Percentiles rank a stretch among this genome's conserved stretches.
Conservation (phyloP, 2,797 vertebrate genomes). For the Potorous gilbertii region DNA sequence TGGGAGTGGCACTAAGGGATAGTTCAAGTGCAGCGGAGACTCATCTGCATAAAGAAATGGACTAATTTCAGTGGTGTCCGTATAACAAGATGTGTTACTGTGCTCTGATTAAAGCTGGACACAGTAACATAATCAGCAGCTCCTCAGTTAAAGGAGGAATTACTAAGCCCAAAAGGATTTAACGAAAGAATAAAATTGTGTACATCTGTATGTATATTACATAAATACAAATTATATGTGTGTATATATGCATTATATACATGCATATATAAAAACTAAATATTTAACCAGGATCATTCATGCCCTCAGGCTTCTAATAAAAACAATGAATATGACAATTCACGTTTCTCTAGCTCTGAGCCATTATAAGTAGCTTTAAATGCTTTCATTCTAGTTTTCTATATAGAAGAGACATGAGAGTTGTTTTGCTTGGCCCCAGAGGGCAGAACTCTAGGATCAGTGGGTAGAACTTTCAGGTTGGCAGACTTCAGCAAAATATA, state of each 20-base stretch:
- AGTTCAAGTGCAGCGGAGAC: background rate
- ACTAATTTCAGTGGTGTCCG: background rate
- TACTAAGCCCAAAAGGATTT: background rate
- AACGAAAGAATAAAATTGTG: background rate
- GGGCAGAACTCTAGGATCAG: background rate
- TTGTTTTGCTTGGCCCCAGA: background rate
- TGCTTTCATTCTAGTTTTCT: background rate
- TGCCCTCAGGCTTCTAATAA: background rate
- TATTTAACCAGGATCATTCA: background rate
- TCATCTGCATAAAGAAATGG: conserved; percentile 25
- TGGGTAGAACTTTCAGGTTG: background rate
- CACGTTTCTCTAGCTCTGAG: background rate
- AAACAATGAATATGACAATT: background rate
- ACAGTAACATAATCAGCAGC: background rate
- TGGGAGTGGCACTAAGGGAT: background rate
- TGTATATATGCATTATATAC: too few species aligned
- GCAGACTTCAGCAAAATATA: background rate
- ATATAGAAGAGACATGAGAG: background rate
- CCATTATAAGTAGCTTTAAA: background rate
- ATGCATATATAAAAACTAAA: background rate
- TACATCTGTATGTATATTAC: too few species aligned
- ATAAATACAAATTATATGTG: too few species aligned
- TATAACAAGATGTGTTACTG: background rate
- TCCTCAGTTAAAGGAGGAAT: background rate
- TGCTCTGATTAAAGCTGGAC: background rate